These are phyloP conservation scores for Jacana jacana DNA, from an alignment of 2,113 vertebrate genomes.

Conservation along the genomic window DNA sequence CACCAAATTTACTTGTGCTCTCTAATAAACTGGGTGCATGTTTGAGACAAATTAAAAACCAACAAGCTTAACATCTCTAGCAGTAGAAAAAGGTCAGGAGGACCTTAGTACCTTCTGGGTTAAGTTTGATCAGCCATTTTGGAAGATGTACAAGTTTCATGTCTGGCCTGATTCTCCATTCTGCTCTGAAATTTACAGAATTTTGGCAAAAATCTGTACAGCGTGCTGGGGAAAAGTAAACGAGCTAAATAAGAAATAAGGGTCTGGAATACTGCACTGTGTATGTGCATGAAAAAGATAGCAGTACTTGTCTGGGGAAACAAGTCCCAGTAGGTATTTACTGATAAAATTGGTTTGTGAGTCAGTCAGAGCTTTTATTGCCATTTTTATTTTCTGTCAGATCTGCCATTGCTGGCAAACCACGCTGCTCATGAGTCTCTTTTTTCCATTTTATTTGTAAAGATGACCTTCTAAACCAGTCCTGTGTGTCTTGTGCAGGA, in stretches of 20 bases:
- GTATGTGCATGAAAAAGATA: background rate
- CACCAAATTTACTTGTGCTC: slow-evolving; percentile 23
- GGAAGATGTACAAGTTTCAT: background rate
- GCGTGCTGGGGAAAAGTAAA: background rate
- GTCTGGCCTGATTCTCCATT: background rate
- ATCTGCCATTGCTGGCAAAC: background rate
- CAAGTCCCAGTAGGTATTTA: background rate
- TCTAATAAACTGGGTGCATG: background rate
- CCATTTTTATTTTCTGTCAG: no score
- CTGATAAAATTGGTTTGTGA: background rate
- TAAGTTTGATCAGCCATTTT: background rate
- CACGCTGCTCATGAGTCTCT: background rate
- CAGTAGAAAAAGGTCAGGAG: background rate
- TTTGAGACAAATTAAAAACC: background rate
- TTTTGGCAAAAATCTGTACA: background rate
- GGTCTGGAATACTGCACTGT: background rate
- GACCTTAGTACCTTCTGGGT: background rate
- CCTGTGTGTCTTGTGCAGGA: background rate
- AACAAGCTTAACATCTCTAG: background rate
- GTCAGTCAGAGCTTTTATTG: background rate
- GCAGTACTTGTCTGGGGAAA: background rate
- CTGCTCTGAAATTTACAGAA: background rate
- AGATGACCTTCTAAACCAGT: background rate
- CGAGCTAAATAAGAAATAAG: background rate
- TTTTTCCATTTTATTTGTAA: background rate